Evolutionary conservation across 2,797 vertebrate species (phyloP), one percentile per base, ranked within the genome.

Genomic region (Echeneis naucrates): DNA sequence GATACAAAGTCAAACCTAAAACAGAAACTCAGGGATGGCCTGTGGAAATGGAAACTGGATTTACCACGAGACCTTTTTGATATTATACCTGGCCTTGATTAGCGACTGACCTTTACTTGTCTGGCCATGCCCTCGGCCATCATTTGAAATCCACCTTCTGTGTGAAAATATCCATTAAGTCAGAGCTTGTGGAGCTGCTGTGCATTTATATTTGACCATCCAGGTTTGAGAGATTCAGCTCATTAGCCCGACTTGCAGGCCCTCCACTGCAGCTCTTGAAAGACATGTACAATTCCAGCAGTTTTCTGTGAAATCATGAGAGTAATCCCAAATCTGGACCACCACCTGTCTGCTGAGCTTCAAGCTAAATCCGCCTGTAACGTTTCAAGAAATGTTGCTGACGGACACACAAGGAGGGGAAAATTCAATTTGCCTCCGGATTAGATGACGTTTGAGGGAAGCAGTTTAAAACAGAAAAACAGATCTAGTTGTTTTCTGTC

Each of bases 331-430:
- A 54, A 58, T 55, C 19, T 37, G 52, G 35, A 66, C 66, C 55
- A 8, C 37, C 66, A 75, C 67, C 68, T 65, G 42, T 56, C 47
- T 16, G 5, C 24, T n/a, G 60, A 59, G 26, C 23, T 52, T 65
- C 14, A 55, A 55, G 59, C 58, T 48, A 64, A 64, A 68, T 64
- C 44, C 0, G 0, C 8, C 5, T 50, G 27, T 24, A 51, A 60
- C 33, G 30, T 44, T 58, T 16, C 24, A 13, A 63, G 38, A 51
- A 27, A 6, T n/a, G 50, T 35, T 27, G 17, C 33, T 51, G 45
- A 59, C 57, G 74, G 27, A 30, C 19, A 5, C 32, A 57, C 11
- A 32, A n/a, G 33, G 9, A 35, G 10, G 33, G n/a, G 9, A 70
- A 66, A 75, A 65, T 52, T 52, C 4, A 47, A 55, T 59, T 33